These are phyloP conservation scores for Sula dactylatra DNA, from an alignment of 2,113 vertebrate species.

Conservation along the genomic window DNA sequence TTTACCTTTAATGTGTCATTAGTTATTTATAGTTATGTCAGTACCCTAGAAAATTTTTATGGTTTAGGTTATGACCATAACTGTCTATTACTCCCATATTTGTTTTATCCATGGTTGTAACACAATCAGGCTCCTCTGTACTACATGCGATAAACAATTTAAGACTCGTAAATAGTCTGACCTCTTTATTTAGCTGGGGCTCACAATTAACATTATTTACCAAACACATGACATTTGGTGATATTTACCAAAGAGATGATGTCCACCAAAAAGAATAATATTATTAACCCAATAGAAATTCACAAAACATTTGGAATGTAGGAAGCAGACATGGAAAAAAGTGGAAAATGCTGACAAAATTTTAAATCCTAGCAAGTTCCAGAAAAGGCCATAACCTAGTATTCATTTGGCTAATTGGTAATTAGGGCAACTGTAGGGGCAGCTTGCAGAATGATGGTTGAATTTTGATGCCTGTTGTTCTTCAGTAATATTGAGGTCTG, in stretches of 20 bases:
- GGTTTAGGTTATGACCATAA: not conserved
- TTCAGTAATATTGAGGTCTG: not conserved
- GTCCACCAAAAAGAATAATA: not conserved
- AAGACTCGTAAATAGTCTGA: slow-evolving; percentile 16
- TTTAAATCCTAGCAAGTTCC: not conserved
- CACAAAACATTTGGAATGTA: not conserved
- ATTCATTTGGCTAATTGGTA: not conserved
- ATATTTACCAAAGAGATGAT: slow-evolving; percentile 20
- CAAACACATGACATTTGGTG: not conserved
- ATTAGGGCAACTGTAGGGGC: not conserved
- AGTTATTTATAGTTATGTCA: not conserved
- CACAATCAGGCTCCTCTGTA: not conserved
- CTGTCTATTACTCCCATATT: not conserved
- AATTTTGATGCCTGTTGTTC: not conserved
- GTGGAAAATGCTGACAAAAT: not conserved
- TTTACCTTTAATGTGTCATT: not conserved
- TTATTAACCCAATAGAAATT: not conserved
- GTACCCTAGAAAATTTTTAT: not conserved
- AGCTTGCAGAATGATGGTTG: not conserved
- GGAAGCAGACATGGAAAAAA: not conserved
- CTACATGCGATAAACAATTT: not conserved
- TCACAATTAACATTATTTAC: not conserved
- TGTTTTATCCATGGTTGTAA: not conserved
- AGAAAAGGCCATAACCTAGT: not conserved
- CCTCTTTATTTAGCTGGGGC: not conserved